Conservation (phyloP, 2,797 vertebrate genomes). For the Gymnoscopelus microlampas region DNA sequence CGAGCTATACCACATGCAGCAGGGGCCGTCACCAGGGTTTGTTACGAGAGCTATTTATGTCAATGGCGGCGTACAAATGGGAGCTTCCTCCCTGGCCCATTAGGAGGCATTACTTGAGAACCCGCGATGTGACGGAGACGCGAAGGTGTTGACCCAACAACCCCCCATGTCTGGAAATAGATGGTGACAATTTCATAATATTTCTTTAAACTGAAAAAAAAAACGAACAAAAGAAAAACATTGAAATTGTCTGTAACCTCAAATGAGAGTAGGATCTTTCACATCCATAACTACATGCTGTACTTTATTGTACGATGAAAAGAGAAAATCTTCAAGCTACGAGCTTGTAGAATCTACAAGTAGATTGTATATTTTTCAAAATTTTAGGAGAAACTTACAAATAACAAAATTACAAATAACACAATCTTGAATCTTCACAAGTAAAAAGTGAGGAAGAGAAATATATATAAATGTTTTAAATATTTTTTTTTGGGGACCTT, state of each 20-base stretch:
- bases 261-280: background rate
- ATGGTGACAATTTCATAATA: background rate
- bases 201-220: background rate
- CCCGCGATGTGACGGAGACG: constrained; percentile 22
- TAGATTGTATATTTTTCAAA: too few species aligned
- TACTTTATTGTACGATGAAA: too few species aligned
- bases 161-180: background rate
- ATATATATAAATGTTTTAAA: too few species aligned
- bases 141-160: background rate
- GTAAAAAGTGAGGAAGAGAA: too few species aligned
- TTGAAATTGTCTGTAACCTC: background rate
- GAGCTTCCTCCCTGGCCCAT: constrained; percentile 9
- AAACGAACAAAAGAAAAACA: background rate
- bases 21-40: constrained; percentile 27
- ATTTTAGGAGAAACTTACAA: too few species aligned
- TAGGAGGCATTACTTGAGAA: constrained; percentile 4
- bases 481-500: too few species aligned
- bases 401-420: too few species aligned
- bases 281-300: background rate
- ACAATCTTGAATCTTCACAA: too few species aligned
- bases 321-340: too few species aligned
- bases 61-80: background rate
- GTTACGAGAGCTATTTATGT: constrained; percentile 56
- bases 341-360: too few species aligned
- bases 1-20: constrained; percentile 17